Evolutionary conservation across 1,140 invertebrate species (phyloP), one percentile per base, ranked within the genome.

Genomic region (Medauroidea extradentata): DNA sequence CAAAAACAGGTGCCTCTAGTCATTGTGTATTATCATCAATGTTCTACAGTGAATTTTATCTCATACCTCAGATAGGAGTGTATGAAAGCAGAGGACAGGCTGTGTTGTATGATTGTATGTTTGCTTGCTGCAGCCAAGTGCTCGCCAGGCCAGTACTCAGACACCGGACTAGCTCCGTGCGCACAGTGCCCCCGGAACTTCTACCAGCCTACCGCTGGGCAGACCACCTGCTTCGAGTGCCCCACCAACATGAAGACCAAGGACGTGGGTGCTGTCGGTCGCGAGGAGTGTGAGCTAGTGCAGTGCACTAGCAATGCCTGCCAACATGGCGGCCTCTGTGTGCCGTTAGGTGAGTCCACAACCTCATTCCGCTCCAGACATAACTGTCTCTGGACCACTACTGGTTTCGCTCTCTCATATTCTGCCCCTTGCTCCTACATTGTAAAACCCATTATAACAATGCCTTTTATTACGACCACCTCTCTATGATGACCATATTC

Each of bases 151-250:
- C 86, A 86, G 66, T 98, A 98, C 70, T 98, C 96, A 0, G 87
- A 91, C 39, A 97, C 94, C 11, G 96, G 97, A 9, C 73, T 99
- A 13, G 88, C 95, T 8, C 96, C 96, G 0, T 99, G 97, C 74
- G 91, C 93, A 23, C 83, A 90, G 24, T 99, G 97, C 72, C 96
- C 97, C 0, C 80, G 83, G 57, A 91, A 98, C 71, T 96, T 93
- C 75, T 97, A 90, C 72, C 94, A 98, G 75, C 83, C 91, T 4
- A 75, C 85, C 42, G 78, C 88, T 54, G 93, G 94, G 2, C 86
- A 90, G 65, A 90, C 83, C 2, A 82, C 84, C 29, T 98, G 95
- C 71, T 81, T 84, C 62, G 92, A 95, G 72, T 98, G 95, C 73
- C 85, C 90, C 1, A 86, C 89, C 2, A 90, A 91, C 60, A 91